Conservation (phyloP, 2,888 invertebrate species). For the Melitaea athalia region DNA sequence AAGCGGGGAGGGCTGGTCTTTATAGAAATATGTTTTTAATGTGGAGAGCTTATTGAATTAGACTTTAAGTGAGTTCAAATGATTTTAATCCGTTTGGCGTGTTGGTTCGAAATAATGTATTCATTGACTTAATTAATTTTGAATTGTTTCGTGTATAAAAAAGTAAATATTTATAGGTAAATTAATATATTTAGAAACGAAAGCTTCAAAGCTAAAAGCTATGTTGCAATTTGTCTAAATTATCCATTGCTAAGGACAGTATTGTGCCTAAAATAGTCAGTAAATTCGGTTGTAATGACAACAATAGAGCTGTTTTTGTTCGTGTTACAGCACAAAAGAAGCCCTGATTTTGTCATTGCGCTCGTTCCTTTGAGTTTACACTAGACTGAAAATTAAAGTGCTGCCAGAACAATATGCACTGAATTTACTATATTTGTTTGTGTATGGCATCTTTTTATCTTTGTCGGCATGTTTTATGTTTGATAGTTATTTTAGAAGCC, state of each 20-base stretch:
- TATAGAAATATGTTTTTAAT: constrained; percentile 82
- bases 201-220: not conserved
- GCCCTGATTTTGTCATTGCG: constrained; percentile 68
- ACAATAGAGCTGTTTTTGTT: constrained; percentile 71
- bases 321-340: constrained; percentile 62
- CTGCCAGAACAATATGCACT: constrained; percentile 69
- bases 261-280: constrained; percentile 54
- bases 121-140: constrained; percentile 54
- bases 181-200: not conserved
- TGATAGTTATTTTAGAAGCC: constrained; percentile 60
- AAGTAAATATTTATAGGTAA: not conserved
- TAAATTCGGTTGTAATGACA: constrained; percentile 55
- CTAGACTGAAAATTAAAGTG: constrained; percentile 79
- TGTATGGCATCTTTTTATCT: constrained; percentile 65
- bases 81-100: constrained; percentile 67
- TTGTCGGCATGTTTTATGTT: constrained; percentile 67
- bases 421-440: constrained; percentile 63
- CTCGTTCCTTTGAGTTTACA: constrained; percentile 76
- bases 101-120: constrained; percentile 57
- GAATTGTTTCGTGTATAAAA: constrained; percentile 3
- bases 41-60: constrained; percentile 80
- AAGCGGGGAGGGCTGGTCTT: constrained; percentile 52
- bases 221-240: constrained; percentile 40
- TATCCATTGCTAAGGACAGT: constrained; percentile 68
- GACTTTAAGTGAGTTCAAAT: constrained; percentile 68